Base-by-base conservation (phyloP, 2,113 vertebrate genomes). In the Marmota monax region DNA sequence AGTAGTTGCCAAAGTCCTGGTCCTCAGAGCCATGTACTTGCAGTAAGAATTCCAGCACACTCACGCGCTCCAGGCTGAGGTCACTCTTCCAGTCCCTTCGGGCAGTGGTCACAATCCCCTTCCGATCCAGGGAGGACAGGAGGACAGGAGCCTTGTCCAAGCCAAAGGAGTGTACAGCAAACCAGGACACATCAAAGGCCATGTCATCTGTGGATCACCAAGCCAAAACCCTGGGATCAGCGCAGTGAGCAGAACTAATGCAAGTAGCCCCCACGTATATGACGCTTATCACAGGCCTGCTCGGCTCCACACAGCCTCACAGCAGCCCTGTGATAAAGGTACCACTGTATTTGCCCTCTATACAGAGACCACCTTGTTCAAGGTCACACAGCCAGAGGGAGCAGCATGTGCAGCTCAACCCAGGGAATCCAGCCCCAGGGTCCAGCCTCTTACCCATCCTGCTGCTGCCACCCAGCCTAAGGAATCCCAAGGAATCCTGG, bases 131-230 rank as follows among this genome's bases (percentile, higher is more conserved):
- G 0, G 98, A 98, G 45, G 98, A 99, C 90, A 99, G 97, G 77
- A 98, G 96, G 70, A 98, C 12, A 0, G 98, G 96, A 27, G 95
- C 97, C 4, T 97, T 98, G 92, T 98, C 98, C 51, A 98, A 97
- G 0, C 98, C 98, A 0, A 99, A 98, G 84, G 99, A 99, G 48
- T 98, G 97, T 48, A 99, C 98, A 5, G 99, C 99, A 93, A 99
- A 99, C 99, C 99, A 99, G 80, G 98, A 98, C 88, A 99, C 99
- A 9, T 99, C 99, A 1, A 99, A 99, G 2, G 99, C 98, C 98
- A 99, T 98, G 80, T 99, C 98, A 16, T 99, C 99, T 99, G 95
- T 0, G 20, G 92, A 84, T 17, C 78, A 42, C 51, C 95, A 94
- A 96, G 61, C 74, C 88, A 69, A 51, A 82, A 37, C 9, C 25